phyloP scores from a whole-genome alignment of 2,888 invertebrate genomes.

The Apoda limacodes region DNA sequence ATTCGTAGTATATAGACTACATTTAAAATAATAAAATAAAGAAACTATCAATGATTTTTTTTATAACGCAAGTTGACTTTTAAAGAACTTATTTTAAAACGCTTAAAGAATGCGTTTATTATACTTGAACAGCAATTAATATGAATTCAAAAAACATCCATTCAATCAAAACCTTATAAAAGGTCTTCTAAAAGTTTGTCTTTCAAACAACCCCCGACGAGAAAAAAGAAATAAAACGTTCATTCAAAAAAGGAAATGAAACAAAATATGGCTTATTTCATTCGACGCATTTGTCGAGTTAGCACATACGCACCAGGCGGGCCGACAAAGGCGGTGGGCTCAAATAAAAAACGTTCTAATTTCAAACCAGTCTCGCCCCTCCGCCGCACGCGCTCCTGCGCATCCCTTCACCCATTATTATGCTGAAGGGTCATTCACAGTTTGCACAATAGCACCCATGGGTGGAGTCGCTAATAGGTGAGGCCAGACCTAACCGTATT shows the following conservation, averaged over 20 bases:
- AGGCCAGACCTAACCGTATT: too few species aligned
- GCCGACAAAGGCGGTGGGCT: constrained; percentile 56
- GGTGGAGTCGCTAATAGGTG: constrained; percentile 44
- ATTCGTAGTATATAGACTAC: too few species aligned
- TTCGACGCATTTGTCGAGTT: constrained; percentile 68
- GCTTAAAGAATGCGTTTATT: too few species aligned
- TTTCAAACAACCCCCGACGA: constrained; percentile 30
- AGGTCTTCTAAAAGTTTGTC: too few species aligned
- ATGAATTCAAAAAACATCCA: too few species aligned
- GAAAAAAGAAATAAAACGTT: constrained; percentile 38
- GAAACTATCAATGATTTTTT: too few species aligned
- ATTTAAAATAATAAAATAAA: too few species aligned
- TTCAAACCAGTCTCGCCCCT: constrained; percentile 65
- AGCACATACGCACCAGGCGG: constrained; percentile 64
- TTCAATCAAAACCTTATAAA: too few species aligned
- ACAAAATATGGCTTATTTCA: constrained; percentile 65
- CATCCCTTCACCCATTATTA: constrained; percentile 64
- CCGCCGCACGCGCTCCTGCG: constrained; percentile 63
- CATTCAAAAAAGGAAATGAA: constrained; percentile 51
- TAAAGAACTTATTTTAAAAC: too few species aligned
- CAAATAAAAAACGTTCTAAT: constrained; percentile 66
- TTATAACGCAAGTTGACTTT: too few species aligned
- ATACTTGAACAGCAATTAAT: too few species aligned
- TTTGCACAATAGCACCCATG: constrained; percentile 58
- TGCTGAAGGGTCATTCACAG: constrained; percentile 69